phyloP scores from a whole-genome alignment of 92 coral and sea anemone genomes.

The Epizoanthus rinbou region DNA sequence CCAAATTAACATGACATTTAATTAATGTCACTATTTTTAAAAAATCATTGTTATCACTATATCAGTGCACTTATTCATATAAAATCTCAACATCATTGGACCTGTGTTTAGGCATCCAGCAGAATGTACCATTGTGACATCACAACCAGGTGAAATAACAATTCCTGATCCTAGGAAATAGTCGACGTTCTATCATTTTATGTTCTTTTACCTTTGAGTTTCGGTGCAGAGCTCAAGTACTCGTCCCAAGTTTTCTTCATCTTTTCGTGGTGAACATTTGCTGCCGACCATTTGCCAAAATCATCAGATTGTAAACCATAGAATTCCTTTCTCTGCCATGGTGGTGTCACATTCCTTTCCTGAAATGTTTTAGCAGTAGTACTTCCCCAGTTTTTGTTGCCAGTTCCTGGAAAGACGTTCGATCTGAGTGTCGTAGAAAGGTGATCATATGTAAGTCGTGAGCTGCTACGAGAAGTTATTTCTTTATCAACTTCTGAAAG shows the following conservation, averaged over 20 bases:
- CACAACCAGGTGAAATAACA: too few species aligned
- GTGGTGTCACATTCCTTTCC: constrained; percentile 58
- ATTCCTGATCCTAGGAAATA: too few species aligned
- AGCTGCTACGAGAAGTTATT: background rate
- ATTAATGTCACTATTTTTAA: too few species aligned
- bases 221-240: constrained; percentile 70
- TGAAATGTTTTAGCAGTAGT: constrained; percentile 71
- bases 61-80: too few species aligned
- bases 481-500: background rate
- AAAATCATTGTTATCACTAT: too few species aligned
- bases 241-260: constrained; percentile 95
- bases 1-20: too few species aligned
- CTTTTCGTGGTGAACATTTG: constrained; percentile 89
- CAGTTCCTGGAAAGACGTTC: constrained; percentile 92
- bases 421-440: constrained; percentile 82
- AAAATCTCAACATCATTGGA: too few species aligned
- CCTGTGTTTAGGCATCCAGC: too few species aligned
- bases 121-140: too few species aligned
- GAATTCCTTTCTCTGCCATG: constrained; percentile 69
- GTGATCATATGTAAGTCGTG: constrained; percentile 55
- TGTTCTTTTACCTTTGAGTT: constrained; percentile 77
- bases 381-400: constrained; percentile 84
- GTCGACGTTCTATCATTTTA: background rate
- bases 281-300: constrained; percentile 92
- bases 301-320: constrained; percentile 86